Percentiles rank a stretch among this genome's conserved stretches.
phyloP scores from a whole-genome alignment of 2,113 vertebrate genomes.

The Petrocephalus microphthalmus region DNA sequence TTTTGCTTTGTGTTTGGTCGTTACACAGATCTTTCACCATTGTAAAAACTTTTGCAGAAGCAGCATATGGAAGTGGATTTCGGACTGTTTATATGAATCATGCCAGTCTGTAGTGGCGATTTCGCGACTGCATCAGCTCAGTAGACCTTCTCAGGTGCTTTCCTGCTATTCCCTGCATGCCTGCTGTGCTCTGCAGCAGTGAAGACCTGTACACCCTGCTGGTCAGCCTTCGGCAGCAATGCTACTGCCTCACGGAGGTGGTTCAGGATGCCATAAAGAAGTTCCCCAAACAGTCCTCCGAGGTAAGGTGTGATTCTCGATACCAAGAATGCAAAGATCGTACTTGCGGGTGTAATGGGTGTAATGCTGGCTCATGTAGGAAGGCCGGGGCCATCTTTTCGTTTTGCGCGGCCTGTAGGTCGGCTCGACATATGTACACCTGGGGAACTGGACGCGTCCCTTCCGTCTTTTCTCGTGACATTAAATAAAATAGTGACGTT shows the following conservation, averaged over 20 bases:
- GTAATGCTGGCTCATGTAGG: too few species aligned
- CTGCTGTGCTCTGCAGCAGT: slow-evolving; percentile 50
- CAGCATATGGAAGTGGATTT: not conserved
- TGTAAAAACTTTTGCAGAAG: not conserved
- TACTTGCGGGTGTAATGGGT: too few species aligned
- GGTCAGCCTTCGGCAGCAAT: slow-evolving; percentile 74
- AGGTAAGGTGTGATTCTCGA: slow-evolving; percentile 60
- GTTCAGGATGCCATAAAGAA: slow-evolving; percentile 68
- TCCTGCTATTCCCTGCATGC: not conserved
- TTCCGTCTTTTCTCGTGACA: too few species aligned
- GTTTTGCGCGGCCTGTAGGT: too few species aligned
- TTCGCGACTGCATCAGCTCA: not conserved
- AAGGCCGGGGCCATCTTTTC: too few species aligned
- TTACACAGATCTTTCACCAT: not conserved
- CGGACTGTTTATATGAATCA: not conserved
- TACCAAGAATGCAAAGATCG: not conserved
- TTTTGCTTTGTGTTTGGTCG: not conserved
- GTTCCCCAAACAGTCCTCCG: slow-evolving; percentile 69
- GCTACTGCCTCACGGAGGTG: slow-evolving; percentile 67
- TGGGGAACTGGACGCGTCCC: too few species aligned
- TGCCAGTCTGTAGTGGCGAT: not conserved
- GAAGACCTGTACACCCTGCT: slow-evolving; percentile 81
- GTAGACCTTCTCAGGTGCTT: slow-evolving; percentile 17
- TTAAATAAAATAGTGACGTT: too few species aligned
- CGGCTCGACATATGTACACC: too few species aligned